These are phyloP conservation scores for Limnephilus auricula DNA, from an alignment of 2,888 invertebrate species.

Conservation along the genomic window DNA sequence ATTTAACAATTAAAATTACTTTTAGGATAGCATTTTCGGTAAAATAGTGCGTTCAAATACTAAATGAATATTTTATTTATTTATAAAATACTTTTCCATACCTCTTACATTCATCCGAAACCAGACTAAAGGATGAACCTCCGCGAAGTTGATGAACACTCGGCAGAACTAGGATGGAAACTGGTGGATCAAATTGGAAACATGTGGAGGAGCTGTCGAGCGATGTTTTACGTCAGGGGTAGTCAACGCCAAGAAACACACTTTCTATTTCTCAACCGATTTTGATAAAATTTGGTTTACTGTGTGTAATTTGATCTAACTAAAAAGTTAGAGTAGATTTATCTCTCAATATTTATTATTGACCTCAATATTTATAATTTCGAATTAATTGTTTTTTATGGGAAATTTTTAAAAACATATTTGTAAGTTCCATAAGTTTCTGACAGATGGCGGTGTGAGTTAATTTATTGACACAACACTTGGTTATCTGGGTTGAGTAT, in stretches of 20 bases:
- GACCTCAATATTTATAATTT: too few relatives aligned
- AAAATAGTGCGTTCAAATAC: not conserved
- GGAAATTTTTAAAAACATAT: too few relatives aligned
- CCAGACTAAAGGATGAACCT: not conserved
- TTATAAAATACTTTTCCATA: not conserved
- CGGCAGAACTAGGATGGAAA: not conserved
- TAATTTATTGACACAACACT: too few relatives aligned
- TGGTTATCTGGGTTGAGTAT: too few relatives aligned
- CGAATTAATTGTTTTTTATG: too few relatives aligned
- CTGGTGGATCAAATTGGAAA: not conserved
- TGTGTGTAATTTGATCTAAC: too few relatives aligned
- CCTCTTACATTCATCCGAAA: not conserved
- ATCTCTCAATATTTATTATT: too few relatives aligned
- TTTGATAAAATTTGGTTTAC: too few relatives aligned
- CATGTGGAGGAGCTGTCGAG: not conserved
- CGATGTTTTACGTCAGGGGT: not conserved
- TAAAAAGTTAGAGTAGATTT: too few relatives aligned
- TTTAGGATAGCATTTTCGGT: not conserved
- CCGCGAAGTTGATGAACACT: not conserved
- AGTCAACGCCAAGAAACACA: not conserved
- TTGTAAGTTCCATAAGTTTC: too few relatives aligned
- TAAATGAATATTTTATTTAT: not conserved
- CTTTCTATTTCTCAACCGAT: too few relatives aligned
- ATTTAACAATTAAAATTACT: not conserved
- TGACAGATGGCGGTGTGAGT: too few relatives aligned